These are phyloP conservation scores for Engraulis encrasicolus DNA, from an alignment of 2,113 vertebrate genomes.

Conservation along the genomic window DNA sequence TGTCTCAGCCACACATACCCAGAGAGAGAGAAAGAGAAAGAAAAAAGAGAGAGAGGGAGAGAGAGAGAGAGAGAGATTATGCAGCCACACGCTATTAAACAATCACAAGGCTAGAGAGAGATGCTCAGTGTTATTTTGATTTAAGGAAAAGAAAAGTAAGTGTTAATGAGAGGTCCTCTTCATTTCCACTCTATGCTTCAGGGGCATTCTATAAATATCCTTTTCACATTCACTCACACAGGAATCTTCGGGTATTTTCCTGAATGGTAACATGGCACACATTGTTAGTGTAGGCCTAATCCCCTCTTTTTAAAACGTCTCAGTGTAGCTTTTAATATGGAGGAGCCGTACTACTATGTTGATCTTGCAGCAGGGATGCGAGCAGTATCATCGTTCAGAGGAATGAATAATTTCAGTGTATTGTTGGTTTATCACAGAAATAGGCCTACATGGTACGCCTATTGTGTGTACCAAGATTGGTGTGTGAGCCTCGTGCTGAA, in stretches of 20 bases:
- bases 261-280: conserved; percentile 56
- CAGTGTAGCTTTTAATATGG: conserved; percentile 17
- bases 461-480: conserved; percentile 40
- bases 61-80: conserved; percentile 31
- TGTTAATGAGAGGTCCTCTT: conserved; percentile 49
- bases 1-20: conserved; percentile 42
- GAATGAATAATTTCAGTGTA: conserved; percentile 57
- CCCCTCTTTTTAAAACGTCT: conserved; percentile 48
- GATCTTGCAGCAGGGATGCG: neutral
- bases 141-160: conserved; percentile 24
- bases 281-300: conserved; percentile 69
- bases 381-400: conserved; percentile 44
- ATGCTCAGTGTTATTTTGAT: conserved; percentile 49
- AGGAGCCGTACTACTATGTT: neutral
- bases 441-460: conserved; percentile 22
- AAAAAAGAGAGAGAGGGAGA: conserved; percentile 17
- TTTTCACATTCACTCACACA: conserved; percentile 60
- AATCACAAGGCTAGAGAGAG: conserved; percentile 42
- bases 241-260: conserved; percentile 38
- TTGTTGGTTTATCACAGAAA: conserved; percentile 40
- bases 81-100: conserved; percentile 45
- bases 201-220: conserved; percentile 55
- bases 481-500: conserved; percentile 42
- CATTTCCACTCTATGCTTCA: conserved; percentile 56
- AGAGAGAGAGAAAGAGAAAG: conserved; percentile 32